Base-by-base conservation (phyloP, 2,797 vertebrate species). In the Acanthurus tractus region DNA sequence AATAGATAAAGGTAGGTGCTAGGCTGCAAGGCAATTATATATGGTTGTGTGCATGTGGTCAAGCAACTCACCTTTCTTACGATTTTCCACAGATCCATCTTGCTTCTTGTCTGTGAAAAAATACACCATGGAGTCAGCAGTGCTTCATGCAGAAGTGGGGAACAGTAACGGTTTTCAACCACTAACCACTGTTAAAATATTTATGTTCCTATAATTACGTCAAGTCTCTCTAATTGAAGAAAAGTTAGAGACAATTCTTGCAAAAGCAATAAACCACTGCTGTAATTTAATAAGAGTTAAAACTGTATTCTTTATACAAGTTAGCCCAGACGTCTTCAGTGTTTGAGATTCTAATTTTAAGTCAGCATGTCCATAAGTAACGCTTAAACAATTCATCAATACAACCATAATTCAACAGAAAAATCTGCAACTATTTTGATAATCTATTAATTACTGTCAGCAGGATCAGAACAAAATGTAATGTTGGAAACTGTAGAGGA, bases 11-110 rank as follows among this genome's bases (percentile, higher is more conserved):
- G 66, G 63, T 75, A 81, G 55, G 70, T 36, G 23, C 76, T 74
- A 83, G 87, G 80, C 79, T 75, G 67, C 65, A 76, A 69, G 42
- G 63, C 40, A 82, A 86, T 85, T 87, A 86, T 70, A 79, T 75
- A 71, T 59, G 55, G 22, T 17, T 29, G 17, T 20, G 14, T 4
- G 29, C 62, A 53, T 46, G 18, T 34, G 34, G 8, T 59, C 11
- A 46, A 34, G 52, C 3, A 65, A 83, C 92, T 96, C 93, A 99
- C 98, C 98, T 97, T 99, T 99, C 92, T 99, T 99, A 79, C 97
- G 96, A 89, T 98, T 99, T 94, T 99, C 98, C 89, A 96, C 94
- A 84, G 97, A 93, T 85, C 96, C 97, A 72, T 99, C 98, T 95
- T 99, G 97, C 90, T 99, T 99, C 95, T 99, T 99, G 94, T 95